Evolutionary conservation across 2,113 vertebrate genomes (phyloP).

Genomic region (Hucho hucho): DNA sequence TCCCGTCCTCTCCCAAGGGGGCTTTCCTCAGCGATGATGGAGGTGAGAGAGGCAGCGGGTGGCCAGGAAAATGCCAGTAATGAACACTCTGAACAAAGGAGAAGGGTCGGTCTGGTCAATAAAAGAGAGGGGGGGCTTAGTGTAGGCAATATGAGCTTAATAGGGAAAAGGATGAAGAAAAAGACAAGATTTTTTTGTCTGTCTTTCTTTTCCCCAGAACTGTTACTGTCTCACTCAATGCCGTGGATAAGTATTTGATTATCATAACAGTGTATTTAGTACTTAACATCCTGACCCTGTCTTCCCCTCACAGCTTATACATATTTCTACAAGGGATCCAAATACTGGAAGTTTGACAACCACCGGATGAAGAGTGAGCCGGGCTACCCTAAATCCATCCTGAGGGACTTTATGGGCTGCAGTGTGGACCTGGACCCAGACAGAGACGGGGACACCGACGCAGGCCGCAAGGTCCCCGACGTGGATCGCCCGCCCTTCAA

Average conservation of each 20-base stretch:
- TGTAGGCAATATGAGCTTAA: conserved; percentile 26
- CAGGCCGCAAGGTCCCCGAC: conserved; percentile 76
- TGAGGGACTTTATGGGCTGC: conserved; percentile 96
- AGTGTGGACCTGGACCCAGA: conserved; percentile 74
- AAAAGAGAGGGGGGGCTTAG: conserved; percentile 8
- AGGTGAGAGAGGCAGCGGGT: conserved; percentile 72
- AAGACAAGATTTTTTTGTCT: conserved; percentile 11
- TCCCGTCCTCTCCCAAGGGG: conserved; percentile 87
- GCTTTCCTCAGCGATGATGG: conserved; percentile 37
- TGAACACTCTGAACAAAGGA: conserved; percentile 41
- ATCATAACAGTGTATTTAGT: not conserved
- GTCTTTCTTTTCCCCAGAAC: conserved; percentile 4
- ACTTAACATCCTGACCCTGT: not conserved
- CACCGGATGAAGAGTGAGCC: conserved; percentile 92
- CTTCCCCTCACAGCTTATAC: conserved; percentile 82
- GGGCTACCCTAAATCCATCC: conserved; percentile 94
- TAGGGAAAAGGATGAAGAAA: conserved; percentile 20
- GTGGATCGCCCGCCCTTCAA: conserved; percentile 81
- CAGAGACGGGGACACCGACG: conserved; percentile 46
- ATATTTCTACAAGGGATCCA: conserved; percentile 92
- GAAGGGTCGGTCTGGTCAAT: conserved; percentile 29
- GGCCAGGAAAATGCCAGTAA: conserved; percentile 23
- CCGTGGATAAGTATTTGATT: not conserved
- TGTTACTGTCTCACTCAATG: not conserved
- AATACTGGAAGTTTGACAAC: conserved; percentile 99